Evolutionary conservation across 53 echinoderm and acorn worm genomes (phyloP), one percentile per base, ranked within the genome.

Genomic region (Holothuria scabra): DNA sequence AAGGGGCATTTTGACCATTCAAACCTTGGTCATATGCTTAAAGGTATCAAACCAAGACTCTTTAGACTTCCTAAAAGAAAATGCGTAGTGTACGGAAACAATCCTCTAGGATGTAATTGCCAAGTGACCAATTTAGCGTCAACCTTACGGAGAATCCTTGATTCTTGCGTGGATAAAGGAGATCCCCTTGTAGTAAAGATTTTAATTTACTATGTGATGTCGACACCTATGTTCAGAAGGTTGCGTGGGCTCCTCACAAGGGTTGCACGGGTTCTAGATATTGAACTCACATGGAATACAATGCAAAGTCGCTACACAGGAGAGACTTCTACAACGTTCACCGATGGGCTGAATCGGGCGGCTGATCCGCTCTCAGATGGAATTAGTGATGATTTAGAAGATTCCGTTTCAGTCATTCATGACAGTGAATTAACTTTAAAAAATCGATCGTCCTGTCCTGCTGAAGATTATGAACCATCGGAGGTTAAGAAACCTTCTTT

Each of bases 141-240:
- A 23, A 55, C 52, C 28, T 28, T 78, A 10, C 21, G 31, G 4
- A 55, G 56, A 78, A 57, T 78, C 23, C 55, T 26, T 16, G 30
- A 78, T 31, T 18, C 78, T 5, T 31, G 5, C 11, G 29, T 25
- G 3, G 10, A 16, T 24, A 29, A 58, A 57, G 78, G 14, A 14
- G 21, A 28, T 4, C 28, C 28, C 1, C n/a, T 57, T 7, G 11
- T n/a, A 10, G 28, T 78, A 57, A 78, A 59, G 16, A 56, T 78
- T 21, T 14, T 57, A 33, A 11, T 78, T 16, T 78, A 78, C 30
- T 78, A 78, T 32, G 78, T 78, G 19, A 78, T 78, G 78, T 78
- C 78, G 23, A 57, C 49, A 28, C 55, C 32, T 5, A 78, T 78
- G 78, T 78, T 78, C 52, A 28, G 26, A 34, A 56, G 78, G 56